Evolutionary conservation across 2,797 vertebrate genomes (phyloP).

Genomic region (Oreochromis grahami): DNA sequence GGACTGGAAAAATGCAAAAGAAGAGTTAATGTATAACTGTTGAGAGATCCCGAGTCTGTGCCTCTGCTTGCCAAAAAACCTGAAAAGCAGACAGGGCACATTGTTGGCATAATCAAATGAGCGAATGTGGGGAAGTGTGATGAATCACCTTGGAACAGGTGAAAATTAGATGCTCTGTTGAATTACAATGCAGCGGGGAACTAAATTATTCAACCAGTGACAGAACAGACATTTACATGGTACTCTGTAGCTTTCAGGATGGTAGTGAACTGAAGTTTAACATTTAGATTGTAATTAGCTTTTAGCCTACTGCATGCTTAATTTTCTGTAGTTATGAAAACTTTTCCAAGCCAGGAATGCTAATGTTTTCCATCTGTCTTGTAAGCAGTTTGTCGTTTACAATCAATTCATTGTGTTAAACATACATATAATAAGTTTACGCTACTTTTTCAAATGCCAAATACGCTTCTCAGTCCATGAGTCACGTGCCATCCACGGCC

Average conservation of each 20-base stretch:
- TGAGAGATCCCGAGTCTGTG: slow-evolving; percentile 1
- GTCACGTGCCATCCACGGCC: neutral
- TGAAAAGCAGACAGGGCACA: slow-evolving; percentile 1
- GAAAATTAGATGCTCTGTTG: slow-evolving; percentile 23
- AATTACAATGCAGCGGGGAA: slow-evolving; percentile 5
- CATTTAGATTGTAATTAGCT: neutral
- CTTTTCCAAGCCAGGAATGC: neutral
- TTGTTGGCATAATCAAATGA: slow-evolving; percentile 32
- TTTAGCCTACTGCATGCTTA: neutral
- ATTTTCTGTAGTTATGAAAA: neutral
- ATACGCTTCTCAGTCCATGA: neutral
- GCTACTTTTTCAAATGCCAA: neutral
- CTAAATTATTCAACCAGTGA: slow-evolving; percentile 11
- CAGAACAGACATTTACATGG: neutral
- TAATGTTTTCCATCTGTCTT: neutral
- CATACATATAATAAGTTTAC: neutral
- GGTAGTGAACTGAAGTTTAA: neutral
- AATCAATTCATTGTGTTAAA: neutral
- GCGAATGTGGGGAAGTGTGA: slow-evolving; percentile 12
- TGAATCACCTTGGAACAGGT: slow-evolving; percentile 37
- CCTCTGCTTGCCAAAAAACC: slow-evolving; percentile 1
- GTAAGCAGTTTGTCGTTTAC: neutral
- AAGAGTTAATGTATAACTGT: neutral
- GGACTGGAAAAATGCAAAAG: neutral
- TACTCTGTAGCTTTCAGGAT: neutral